Evolutionary conservation across 2,888 invertebrate species (phyloP).

Genomic region (Cantharis rufa): DNA sequence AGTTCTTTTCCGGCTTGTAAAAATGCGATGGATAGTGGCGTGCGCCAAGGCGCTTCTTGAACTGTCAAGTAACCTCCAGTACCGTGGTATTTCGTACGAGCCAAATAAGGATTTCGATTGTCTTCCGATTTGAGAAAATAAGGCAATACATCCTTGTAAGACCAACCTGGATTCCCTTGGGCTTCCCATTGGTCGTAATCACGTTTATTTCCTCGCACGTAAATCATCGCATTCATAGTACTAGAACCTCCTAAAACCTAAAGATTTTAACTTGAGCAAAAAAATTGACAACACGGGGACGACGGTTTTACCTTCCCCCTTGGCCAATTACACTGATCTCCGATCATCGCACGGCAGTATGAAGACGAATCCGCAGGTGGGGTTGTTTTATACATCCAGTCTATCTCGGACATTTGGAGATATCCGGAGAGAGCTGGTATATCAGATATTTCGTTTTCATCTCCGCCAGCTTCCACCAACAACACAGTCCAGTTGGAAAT

Average conservation of each 20-base stretch:
- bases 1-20: slow-evolving; percentile 80
- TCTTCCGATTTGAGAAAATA: slow-evolving; percentile 89
- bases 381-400: slow-evolving; percentile 91
- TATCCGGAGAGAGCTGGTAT: slow-evolving; percentile 85
- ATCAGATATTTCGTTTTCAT: slow-evolving; percentile 88
- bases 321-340: slow-evolving; percentile 88
- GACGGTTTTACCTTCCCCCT: slow-evolving; percentile 73
- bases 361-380: slow-evolving; percentile 70
- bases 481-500: slow-evolving; percentile 81
- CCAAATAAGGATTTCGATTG: slow-evolving; percentile 81
- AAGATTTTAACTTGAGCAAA: slow-evolving; percentile 6
- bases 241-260: slow-evolving; percentile 80
- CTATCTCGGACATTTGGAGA: slow-evolving; percentile 81
- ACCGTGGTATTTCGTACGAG: slow-evolving; percentile 73
- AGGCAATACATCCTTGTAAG: slow-evolving; percentile 77
- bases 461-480: slow-evolving; percentile 83
- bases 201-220: slow-evolving; percentile 82
- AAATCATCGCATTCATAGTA: slow-evolving; percentile 90
- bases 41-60: slow-evolving; percentile 83
- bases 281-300: too few relatives aligned
- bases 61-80: slow-evolving; percentile 82
- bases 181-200: slow-evolving; percentile 89
- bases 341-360: slow-evolving; percentile 87
- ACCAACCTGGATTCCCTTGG: slow-evolving; percentile 86
- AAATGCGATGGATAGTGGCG: slow-evolving; percentile 81